Evolutionary conservation across 2,797 vertebrate species (phyloP).

Genomic region (Bufotes viridis): DNA sequence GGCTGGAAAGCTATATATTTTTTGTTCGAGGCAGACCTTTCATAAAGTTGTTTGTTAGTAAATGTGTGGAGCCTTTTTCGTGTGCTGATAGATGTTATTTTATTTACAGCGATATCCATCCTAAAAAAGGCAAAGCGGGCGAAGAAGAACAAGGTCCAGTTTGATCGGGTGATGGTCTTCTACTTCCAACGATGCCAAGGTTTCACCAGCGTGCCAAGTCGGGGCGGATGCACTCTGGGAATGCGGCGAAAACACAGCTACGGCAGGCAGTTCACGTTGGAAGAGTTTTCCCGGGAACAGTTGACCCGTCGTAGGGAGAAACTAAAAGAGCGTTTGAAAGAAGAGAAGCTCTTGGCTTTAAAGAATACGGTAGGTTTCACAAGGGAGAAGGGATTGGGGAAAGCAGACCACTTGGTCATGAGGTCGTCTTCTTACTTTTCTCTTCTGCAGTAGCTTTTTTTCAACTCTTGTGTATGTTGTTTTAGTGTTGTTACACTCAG

Average conservation of each 20-base stretch:
- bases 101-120: slow-evolving; percentile 84
- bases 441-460: too few relatives aligned
- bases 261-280: slow-evolving; percentile 84
- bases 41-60: background rate
- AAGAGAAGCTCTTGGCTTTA: slow-evolving; percentile 88
- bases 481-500: too few relatives aligned
- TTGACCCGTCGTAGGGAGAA: slow-evolving; percentile 81
- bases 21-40: background rate
- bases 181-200: slow-evolving; percentile 97
- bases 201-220: slow-evolving; percentile 95
- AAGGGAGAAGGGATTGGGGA: too few relatives aligned
- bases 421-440: too few relatives aligned
- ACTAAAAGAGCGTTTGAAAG: slow-evolving; percentile 84
- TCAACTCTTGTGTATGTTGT: too few relatives aligned
- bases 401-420: background rate
- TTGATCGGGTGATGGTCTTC: slow-evolving; percentile 92
- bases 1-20: background rate
- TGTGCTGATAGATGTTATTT: slow-evolving; percentile 16
- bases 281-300: slow-evolving; percentile 89
- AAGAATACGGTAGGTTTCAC: slow-evolving; percentile 65
- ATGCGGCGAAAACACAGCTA: slow-evolving; percentile 88
- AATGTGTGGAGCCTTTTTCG: background rate
- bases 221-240: slow-evolving; percentile 92
- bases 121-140: slow-evolving; percentile 87
- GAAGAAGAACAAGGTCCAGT: slow-evolving; percentile 85